A percentile compares a stretch with the other conserved stretches of the same genome.
Conservation (phyloP, 2,113 vertebrate genomes). For the Cebus imitator region DNA sequence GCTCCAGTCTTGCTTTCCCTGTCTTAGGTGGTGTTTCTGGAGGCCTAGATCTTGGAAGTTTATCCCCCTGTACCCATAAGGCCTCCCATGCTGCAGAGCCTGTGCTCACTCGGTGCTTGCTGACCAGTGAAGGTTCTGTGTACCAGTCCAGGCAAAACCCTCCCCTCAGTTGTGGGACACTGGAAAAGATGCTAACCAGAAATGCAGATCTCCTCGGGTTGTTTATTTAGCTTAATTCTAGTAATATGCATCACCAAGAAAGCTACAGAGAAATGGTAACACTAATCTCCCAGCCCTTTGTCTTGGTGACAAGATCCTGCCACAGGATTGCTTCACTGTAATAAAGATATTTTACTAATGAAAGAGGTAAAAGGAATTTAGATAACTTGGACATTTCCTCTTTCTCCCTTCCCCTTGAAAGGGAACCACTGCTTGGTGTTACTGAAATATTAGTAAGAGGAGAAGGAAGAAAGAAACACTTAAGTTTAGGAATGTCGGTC, state of each 20-base stretch:
- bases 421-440: conserved; percentile 38
- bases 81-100: too few species aligned
- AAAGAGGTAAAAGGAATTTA: not conserved
- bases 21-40: too few species aligned
- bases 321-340: not conserved
- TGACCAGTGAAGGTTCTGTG: not conserved
- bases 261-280: not conserved
- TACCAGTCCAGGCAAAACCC: too few species aligned
- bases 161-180: not conserved
- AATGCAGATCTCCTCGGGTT: not conserved
- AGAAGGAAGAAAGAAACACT: conserved; percentile 66
- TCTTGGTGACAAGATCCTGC: not conserved
- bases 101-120: not conserved
- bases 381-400: not conserved
- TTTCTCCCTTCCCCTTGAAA: not conserved
- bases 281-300: not conserved
- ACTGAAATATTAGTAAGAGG: conserved; percentile 23
- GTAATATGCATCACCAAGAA: not conserved
- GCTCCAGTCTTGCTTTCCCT: not conserved
- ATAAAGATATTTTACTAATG: conserved; percentile 37
- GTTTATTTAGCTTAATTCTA: not conserved
- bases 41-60: not conserved
- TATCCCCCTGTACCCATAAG: not conserved
- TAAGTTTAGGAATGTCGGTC: conserved; percentile 68
- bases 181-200: not conserved